Evolutionary conservation across 2,888 invertebrate species (phyloP).

Genomic region (Drosophila melanosoma): DNA sequence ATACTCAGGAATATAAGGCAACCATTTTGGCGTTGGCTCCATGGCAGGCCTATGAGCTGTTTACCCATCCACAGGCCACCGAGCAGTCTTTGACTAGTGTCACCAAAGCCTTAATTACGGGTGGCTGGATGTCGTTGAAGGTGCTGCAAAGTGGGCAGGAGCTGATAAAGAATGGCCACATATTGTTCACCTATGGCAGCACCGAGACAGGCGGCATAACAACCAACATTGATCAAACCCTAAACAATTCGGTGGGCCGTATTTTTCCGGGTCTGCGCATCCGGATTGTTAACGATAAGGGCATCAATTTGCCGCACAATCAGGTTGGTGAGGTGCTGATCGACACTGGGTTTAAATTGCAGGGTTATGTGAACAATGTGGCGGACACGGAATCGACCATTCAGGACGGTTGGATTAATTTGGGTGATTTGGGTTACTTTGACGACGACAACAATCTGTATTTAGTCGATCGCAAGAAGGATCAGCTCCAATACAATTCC

Average conservation of each 20-base stretch:
- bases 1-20: slow-evolving; percentile 59
- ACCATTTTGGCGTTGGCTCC: slow-evolving; percentile 52
- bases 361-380: slow-evolving; percentile 75
- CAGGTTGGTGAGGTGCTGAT: slow-evolving; percentile 76
- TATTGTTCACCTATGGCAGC: slow-evolving; percentile 54
- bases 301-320: slow-evolving; percentile 58
- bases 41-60: slow-evolving; percentile 55
- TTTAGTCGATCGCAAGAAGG: slow-evolving; percentile 80
- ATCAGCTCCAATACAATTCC: slow-evolving; percentile 76
- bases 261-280: slow-evolving; percentile 52
- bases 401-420: slow-evolving; percentile 77
- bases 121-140: slow-evolving; percentile 52
- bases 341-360: slow-evolving; percentile 56
- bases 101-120: slow-evolving; percentile 38
- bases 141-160: slow-evolving; percentile 38
- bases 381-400: slow-evolving; percentile 52
- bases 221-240: slow-evolving; percentile 34
- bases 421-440: slow-evolving; percentile 83
- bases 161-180: slow-evolving; percentile 37
- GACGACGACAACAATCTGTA: slow-evolving; percentile 75
- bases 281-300: slow-evolving; percentile 72
- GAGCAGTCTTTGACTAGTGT: slow-evolving; percentile 37
- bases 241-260: slow-evolving; percentile 67
- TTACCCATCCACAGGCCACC: slow-evolving; percentile 48
- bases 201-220: slow-evolving; percentile 62